These are phyloP conservation scores for Helicoverpa zea DNA, from an alignment of 1,140 invertebrate species.

Conservation along the genomic window DNA sequence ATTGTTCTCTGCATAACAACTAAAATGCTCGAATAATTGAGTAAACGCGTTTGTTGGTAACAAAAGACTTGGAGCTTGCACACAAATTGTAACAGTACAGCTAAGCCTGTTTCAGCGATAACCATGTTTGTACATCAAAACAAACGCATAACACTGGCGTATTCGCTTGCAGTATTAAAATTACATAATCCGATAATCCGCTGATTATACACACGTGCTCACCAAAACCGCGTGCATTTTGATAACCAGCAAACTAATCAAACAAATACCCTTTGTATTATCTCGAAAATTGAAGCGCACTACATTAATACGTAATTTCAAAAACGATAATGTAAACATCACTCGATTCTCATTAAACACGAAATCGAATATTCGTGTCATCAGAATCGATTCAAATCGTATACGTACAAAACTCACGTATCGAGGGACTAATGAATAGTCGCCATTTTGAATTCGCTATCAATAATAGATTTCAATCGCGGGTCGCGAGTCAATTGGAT, in stretches of 20 bases:
- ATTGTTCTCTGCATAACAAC: too few relatives aligned
- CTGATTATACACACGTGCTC: not conserved
- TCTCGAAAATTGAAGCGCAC: not conserved
- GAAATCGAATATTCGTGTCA: slow-evolving; percentile 50
- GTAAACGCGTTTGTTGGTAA: too few relatives aligned
- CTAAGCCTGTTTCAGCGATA: not conserved
- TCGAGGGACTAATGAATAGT: slow-evolving; percentile 65
- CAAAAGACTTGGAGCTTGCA: not conserved
- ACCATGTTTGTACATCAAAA: slow-evolving; percentile 1
- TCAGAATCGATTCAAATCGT: slow-evolving; percentile 57
- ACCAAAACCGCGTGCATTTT: not conserved
- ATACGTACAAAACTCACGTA: slow-evolving; percentile 59
- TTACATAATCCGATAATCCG: slow-evolving; percentile 2
- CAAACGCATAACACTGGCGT: not conserved
- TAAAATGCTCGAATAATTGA: too few relatives aligned
- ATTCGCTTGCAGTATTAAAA: not conserved
- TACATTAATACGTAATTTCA: slow-evolving; percentile 26
- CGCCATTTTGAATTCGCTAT: slow-evolving; percentile 63
- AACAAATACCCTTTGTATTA: not conserved
- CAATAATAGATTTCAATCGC: slow-evolving; percentile 65
- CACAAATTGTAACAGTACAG: not conserved
- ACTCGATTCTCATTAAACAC: slow-evolving; percentile 49
- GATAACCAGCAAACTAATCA: slow-evolving; percentile 2
- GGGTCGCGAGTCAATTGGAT: slow-evolving; percentile 55
- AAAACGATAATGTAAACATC: slow-evolving; percentile 45